Base-by-base conservation (phyloP, 2,888 invertebrate species). In the Nebria brevicollis region DNA sequence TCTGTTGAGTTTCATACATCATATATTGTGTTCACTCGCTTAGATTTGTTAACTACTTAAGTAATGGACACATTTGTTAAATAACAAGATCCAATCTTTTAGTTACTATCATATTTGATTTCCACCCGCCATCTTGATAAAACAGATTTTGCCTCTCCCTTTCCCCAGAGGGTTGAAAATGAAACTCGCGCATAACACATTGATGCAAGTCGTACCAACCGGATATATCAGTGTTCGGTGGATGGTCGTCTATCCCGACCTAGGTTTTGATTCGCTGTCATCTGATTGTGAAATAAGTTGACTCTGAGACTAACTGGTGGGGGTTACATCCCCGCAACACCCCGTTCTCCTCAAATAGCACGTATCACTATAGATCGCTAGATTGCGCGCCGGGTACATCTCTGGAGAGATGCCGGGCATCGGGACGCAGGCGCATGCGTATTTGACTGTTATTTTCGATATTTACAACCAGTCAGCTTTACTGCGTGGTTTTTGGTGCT, bases 371-470 rank as follows among this genome's bases (percentile, higher is more conserved):
- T 54, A 54, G 54, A 54, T 54, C 54, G 54, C 54, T 54, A 54
- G 54, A 54, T 54, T 54, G 54, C 7, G 54, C 54, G 54, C 13
- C 54, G 4, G 54, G 54, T 11, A 54, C 54, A 54, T 54, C 54
- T 54, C 54, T 13, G 54, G 54, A 54, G 54, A 54, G 70, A 70
- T 25, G 70, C 34, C 25, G 20, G 34, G 70, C 70, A 70, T 70
- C 70, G 15, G 26, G 73, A 42, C 73, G 73, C 42, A 2, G 26
- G 73, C 73, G 73, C 54, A 54, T 54, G 54, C 54, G 54, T 34
- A 34, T 34, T 34, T 4, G 5, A 34, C 34, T 34, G 54, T 13
- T 11, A 13, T 54, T 54, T 13, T 54, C 54, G 54, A 11, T 54
- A 54, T 54, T 54, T 54, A 54, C 54, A 54, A 54, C 54, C 54